Base-by-base conservation (phyloP, 2,113 vertebrate genomes). In the Cercopithecus mona region DNA sequence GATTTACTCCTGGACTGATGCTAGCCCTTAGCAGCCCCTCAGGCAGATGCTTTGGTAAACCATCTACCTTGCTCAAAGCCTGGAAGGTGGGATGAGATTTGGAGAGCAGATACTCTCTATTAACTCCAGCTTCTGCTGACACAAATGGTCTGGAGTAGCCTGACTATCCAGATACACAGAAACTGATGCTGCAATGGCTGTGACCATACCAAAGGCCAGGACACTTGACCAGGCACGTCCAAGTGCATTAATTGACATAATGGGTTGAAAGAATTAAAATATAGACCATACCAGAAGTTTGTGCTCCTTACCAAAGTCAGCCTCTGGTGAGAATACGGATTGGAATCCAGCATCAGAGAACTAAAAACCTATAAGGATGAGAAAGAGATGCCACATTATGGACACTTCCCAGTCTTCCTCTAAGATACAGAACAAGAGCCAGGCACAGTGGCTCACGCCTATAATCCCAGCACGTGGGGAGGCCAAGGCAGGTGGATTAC, bases 321-420 rank as follows among this genome's bases (percentile, higher is more conserved):
- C 40, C 27, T 92, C 59, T 94, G 35, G 35, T 68, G 23, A 96
- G 27, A 84, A 12, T 38, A 17, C 30, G 38, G 12, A 50, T 27
- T 93, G 48, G 40, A 91, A 89, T 43, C 70, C 27, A 97, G 52
- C 38, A 73, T 52, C 57, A 89, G 73, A 70, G 48, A 96, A 78
- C 27, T 80, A 66, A 96, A 97, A 94, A 84, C 76, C 52, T 40
- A 27, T 35, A 80, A 88, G 20, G 50, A 13, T 88, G 23, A 88
- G 68, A 57, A 90, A 66, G 18, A 96, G 9, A 8, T 87, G 30
- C n/a, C 20, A 79, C 1, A 25, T n/a, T 61, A 70, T 17, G 8
- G 27, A 45, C 32, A 92, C 59, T 72, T 85, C n/a, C 38, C 50
- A 72, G 22, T 30, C 57, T 32, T 78, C 75, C 27, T 48, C 25